Evolutionary conservation across 2,888 invertebrate species (phyloP).

Genomic region (Tenthredo distinguenda): DNA sequence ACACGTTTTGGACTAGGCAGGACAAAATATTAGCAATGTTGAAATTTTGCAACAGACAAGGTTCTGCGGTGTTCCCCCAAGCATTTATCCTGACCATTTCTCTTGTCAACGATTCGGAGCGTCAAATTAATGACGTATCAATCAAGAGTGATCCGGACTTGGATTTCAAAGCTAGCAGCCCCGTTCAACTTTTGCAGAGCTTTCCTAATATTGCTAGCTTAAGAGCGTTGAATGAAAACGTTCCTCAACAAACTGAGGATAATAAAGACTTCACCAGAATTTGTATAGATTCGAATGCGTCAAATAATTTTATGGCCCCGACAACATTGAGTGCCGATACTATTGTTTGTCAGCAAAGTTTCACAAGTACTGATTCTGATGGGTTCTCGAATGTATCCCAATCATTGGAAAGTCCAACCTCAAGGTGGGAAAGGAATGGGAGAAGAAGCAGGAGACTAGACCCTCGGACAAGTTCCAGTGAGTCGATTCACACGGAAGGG

Average conservation of each 20-base stretch:
- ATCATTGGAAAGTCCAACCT: not conserved
- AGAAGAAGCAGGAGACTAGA: not conserved
- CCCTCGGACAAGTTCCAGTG: not conserved
- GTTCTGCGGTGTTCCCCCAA: slow-evolving; percentile 67
- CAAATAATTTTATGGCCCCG: not conserved
- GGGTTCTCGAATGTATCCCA: not conserved
- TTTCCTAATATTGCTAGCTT: not conserved
- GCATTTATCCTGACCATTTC: slow-evolving; percentile 72
- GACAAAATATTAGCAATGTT: slow-evolving; percentile 74
- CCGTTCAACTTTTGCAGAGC: not conserved
- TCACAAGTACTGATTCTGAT: not conserved
- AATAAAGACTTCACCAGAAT: not conserved
- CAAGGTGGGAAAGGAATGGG: not conserved
- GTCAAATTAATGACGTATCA: not conserved
- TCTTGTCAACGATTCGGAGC: not conserved
- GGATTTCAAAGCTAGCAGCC: not conserved
- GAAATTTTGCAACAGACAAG: slow-evolving; percentile 70
- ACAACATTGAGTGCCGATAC: not conserved
- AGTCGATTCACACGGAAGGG: not conserved
- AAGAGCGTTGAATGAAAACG: not conserved
- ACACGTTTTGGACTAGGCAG: slow-evolving; percentile 72
- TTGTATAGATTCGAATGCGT: not conserved
- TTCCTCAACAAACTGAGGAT: not conserved
- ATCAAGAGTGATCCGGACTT: not conserved
- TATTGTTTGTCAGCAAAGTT: not conserved